Percentiles rank a stretch among this genome's conserved stretches.
Conservation (phyloP, 2,113 vertebrate species). For the Petaurus breviceps region DNA sequence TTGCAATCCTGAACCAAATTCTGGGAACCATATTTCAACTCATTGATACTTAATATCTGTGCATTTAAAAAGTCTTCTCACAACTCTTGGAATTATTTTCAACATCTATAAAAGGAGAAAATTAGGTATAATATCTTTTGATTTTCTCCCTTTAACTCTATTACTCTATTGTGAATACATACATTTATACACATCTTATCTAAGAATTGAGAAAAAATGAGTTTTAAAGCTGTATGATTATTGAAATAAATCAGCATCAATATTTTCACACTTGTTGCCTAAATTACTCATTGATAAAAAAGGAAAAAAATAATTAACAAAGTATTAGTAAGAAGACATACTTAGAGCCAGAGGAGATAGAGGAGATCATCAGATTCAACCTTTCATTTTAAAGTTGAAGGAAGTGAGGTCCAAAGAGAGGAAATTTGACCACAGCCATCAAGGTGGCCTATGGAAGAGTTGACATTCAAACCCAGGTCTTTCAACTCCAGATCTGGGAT, state of each 20-base stretch:
- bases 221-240: background rate
- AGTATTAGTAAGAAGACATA: background rate
- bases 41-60: background rate
- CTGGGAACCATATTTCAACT: background rate
- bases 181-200: background rate
- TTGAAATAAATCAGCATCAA: background rate
- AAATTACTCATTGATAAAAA: background rate
- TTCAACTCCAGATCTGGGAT: background rate
- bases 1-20: background rate
- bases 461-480: background rate
- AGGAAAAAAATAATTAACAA: too few relatives aligned
- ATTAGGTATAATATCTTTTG: background rate
- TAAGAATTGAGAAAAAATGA: background rate
- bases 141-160: background rate
- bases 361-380: background rate
- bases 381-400: background rate
- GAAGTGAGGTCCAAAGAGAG: background rate
- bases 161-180: background rate
- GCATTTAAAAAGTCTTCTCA: background rate
- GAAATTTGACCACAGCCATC: background rate
- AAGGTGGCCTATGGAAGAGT: background rate
- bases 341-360: background rate
- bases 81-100: background rate
- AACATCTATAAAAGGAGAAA: background rate
- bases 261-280: background rate